Conservation (phyloP, 2,797 vertebrate species). For the Galaxias olidus region DNA sequence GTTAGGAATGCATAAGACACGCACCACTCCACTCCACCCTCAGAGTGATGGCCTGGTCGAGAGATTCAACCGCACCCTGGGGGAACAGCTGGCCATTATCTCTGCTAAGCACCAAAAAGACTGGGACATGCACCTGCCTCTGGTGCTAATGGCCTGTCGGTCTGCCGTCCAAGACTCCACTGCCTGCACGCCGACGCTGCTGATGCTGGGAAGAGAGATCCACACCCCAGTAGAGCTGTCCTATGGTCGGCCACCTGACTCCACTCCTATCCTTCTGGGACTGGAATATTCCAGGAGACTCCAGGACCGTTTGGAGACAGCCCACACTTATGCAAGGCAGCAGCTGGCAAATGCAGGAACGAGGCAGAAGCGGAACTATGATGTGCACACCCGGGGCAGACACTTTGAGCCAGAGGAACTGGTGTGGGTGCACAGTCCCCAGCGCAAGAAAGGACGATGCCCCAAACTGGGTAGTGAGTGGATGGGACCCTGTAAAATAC, state of each 20-base stretch:
- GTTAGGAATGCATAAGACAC: too few species aligned
- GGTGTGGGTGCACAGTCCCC: background rate
- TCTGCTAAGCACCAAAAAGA: too few species aligned
- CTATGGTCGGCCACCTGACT: too few species aligned
- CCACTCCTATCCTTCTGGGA: too few species aligned
- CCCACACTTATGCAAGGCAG: conserved; percentile 6
- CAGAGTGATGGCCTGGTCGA: too few species aligned
- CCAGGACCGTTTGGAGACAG: conserved; percentile 15
- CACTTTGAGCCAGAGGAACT: too few species aligned
- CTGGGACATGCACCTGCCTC: too few species aligned
- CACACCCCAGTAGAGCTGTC: conserved; percentile 1
- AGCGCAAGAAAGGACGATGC: background rate
- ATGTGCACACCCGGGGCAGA: too few species aligned
- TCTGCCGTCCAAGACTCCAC: conserved; percentile 14
- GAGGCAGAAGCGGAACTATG: background rate
- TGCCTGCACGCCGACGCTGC: conserved; percentile 9
- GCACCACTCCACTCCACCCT: too few species aligned
- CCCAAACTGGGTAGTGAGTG: background rate
- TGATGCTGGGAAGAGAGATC: conserved; percentile 22
- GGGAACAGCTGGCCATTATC: too few species aligned
- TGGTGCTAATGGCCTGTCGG: conserved; percentile 10
- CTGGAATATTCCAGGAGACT: conserved; percentile 9
- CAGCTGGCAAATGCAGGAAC: background rate
- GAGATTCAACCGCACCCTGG: too few species aligned
- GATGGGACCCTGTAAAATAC: background rate